Base-by-base conservation (phyloP, 2,113 vertebrate genomes). In the Aspidoscelis tigris region DNA sequence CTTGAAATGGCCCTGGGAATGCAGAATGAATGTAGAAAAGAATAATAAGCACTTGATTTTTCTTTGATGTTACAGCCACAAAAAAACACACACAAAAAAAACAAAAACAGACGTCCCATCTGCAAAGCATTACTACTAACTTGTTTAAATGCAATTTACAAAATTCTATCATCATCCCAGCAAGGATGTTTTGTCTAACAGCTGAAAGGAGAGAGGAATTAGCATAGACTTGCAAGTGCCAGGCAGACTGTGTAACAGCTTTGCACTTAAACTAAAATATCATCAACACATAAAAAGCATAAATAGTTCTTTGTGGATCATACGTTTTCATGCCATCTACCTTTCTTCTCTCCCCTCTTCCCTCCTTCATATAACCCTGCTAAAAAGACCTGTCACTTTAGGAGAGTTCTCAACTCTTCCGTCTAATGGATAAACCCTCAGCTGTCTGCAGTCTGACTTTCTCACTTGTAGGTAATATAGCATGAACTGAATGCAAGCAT, bases 91-190 rank as follows among this genome's bases (percentile, higher is more conserved):
- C n/a, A 33, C 33, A 33, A 33, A 1, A 33, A 33, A 33, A 33
- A 33, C 16, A 61, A 12, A 26, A 3, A 7, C 1, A 1, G 22
- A 43, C 6, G 77, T 21, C 33, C 78, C 61, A 24, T 87, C 84
- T 83, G 58, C 26, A 73, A 88, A 11, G 3, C 0, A 0, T 3
- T 78, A 7, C 1, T 21, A 89, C 79, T 61, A 26, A 61, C 58
- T 53, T 14, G 3, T 82, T 53, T 44, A 85, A 84, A 86, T 83
- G 6, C 70, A 71, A 81, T 41, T 81, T 76, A 26, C 11, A 68
- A 84, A 86, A 80, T 20, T 26, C 41, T 11, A 41, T 84, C 84
- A 80, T 58, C 5, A 85, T 39, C 86, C 76, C 90, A 87, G 80
- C 20, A 82, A 90, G 83, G 65, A 72, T 7, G n/a, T 69, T 39